These are phyloP conservation scores for Drosophila gunungcola DNA, from an alignment of 1,140 invertebrate genomes.

Conservation along the genomic window DNA sequence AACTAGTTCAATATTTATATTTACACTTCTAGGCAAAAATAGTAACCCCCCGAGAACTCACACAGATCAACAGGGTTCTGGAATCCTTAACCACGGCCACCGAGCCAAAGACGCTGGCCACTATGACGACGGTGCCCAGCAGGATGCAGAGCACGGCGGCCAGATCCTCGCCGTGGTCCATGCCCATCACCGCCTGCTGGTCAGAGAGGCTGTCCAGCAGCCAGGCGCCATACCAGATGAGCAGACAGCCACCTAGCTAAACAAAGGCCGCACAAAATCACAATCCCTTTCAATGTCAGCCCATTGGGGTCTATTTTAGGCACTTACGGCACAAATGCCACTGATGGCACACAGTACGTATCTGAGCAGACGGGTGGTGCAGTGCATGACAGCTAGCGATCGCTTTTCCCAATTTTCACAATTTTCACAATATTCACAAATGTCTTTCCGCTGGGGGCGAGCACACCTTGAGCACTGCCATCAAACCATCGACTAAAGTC, in stretches of 20 bases:
- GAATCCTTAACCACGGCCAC: conserved; percentile 58
- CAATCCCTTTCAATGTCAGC: conserved; percentile 53
- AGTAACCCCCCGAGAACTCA: conserved; percentile 12
- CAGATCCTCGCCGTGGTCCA: conserved; percentile 68
- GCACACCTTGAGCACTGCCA: conserved; percentile 69
- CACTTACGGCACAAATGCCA: conserved; percentile 70
- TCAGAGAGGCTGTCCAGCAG: conserved; percentile 60
- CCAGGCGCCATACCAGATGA: conserved; percentile 79
- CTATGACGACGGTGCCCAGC: conserved; percentile 61
- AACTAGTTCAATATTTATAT: too few relatives aligned
- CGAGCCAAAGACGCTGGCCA: conserved; percentile 59
- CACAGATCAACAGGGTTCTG: conserved; percentile 65
- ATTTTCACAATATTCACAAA: conserved; percentile 16
- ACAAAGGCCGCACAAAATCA: background rate
- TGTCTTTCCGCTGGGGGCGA: conserved; percentile 23
- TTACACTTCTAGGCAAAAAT: too few relatives aligned
- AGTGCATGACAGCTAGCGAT: conserved; percentile 51
- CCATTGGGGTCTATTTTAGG: conserved; percentile 15
- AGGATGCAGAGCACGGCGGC: conserved; percentile 63
- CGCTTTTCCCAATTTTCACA: conserved; percentile 1
- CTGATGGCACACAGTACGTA: conserved; percentile 64
- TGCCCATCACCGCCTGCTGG: conserved; percentile 13
- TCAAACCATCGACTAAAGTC: conserved; percentile 60
- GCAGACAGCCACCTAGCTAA: conserved; percentile 65
- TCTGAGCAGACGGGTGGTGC: conserved; percentile 58